Percentiles rank a stretch among this genome's conserved stretches.
Conservation (phyloP, 2,113 vertebrate genomes). For the Kobus ellipsiprymnus region DNA sequence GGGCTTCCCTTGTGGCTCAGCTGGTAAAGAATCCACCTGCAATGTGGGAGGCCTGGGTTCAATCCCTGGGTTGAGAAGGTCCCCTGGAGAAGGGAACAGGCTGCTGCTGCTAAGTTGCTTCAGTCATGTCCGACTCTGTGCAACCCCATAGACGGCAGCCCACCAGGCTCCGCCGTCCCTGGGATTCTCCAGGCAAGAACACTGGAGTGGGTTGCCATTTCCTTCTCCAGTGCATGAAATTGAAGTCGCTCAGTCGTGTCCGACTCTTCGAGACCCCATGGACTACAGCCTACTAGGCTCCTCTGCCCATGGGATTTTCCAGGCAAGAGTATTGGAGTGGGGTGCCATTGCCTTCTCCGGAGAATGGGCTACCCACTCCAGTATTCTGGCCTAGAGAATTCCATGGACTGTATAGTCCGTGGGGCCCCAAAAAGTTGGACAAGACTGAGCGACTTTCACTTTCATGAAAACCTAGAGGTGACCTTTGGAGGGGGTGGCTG, state of each 20-base stretch:
- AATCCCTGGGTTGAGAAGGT: neutral
- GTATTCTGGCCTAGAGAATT: neutral
- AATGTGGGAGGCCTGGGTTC: neutral
- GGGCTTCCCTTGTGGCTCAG: neutral
- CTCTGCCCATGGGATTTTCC: too few species aligned
- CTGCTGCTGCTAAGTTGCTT: too few species aligned
- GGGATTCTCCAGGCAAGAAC: too few species aligned
- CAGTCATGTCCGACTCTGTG: too few species aligned
- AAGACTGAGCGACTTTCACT: neutral
- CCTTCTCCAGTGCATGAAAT: too few species aligned
- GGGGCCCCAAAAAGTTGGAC: neutral
- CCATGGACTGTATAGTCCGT: neutral
- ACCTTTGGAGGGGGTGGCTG: neutral
- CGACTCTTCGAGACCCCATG: too few species aligned
- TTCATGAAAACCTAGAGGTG: neutral
- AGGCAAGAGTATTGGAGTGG: too few species aligned
- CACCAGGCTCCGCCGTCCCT: too few species aligned
- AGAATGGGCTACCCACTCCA: neutral
- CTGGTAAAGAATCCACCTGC: neutral
- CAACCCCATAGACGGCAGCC: too few species aligned
- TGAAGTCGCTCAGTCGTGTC: too few species aligned
- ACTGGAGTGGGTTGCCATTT: too few species aligned
- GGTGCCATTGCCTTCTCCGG: neutral
- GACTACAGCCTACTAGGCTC: too few species aligned
- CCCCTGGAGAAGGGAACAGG: neutral